Percentiles rank a stretch among this genome's conserved stretches.
phyloP scores from a whole-genome alignment of 2,113 vertebrate species.

The Pachypanchax playfairii region DNA sequence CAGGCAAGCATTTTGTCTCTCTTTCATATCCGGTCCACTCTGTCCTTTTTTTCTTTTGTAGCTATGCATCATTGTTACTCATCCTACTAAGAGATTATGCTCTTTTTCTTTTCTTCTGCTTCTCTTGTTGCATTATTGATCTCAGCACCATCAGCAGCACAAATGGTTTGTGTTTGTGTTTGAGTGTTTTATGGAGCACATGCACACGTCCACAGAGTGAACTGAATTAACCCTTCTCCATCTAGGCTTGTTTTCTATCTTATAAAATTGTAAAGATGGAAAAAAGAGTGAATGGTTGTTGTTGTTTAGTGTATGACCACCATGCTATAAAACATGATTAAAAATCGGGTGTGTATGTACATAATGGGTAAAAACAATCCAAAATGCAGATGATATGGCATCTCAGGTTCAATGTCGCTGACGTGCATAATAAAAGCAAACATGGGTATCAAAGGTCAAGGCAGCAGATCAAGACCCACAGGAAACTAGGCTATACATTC shows the following conservation, averaged over 20 bases:
- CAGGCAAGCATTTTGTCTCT: slow-evolving; percentile 30
- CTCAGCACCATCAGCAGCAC: slow-evolving; percentile 47
- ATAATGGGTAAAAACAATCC: not conserved
- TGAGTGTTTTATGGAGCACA: slow-evolving; percentile 10
- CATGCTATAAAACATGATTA: no score
- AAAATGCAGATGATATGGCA: not conserved
- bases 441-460: slow-evolving; percentile 10
- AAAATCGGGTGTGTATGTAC: not conserved
- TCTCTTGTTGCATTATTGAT: slow-evolving; percentile 61
- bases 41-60: slow-evolving; percentile 28
- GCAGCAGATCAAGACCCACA: slow-evolving; percentile 11
- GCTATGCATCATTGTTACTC: slow-evolving; percentile 41
- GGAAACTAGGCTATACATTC: slow-evolving; percentile 22
- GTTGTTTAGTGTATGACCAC: slow-evolving; percentile 9
- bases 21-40: slow-evolving; percentile 25
- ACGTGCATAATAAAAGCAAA: slow-evolving; percentile 12
- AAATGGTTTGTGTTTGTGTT: slow-evolving; percentile 6
- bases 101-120: slow-evolving; percentile 9
- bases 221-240: slow-evolving; percentile 17
- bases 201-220: slow-evolving; percentile 1
- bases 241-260: slow-evolving; percentile 35
- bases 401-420: slow-evolving; percentile 11
- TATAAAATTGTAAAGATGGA: slow-evolving; percentile 44
- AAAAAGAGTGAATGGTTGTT: slow-evolving; percentile 27
- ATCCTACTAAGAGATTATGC: slow-evolving; percentile 47